These are phyloP conservation scores for Hypselothyrea guttata DNA, from an alignment of 2,888 invertebrate genomes.

Conservation along the genomic window DNA sequence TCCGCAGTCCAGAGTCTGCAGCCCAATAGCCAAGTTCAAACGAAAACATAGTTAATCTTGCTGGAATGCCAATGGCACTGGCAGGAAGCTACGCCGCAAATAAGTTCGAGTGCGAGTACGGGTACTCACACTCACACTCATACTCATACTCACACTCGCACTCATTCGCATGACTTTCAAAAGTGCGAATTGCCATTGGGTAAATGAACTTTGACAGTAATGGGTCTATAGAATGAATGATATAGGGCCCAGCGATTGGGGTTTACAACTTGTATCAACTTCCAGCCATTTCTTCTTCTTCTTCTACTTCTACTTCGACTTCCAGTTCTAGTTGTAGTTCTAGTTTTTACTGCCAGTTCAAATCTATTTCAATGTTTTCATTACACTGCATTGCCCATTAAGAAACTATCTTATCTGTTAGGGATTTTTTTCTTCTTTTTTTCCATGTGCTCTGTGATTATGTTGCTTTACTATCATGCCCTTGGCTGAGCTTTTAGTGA, in stretches of 20 bases:
- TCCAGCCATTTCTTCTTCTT: too few species aligned
- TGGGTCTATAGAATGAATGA: constrained; percentile 34
- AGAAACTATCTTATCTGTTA: constrained; percentile 37
- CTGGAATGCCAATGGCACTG: constrained; percentile 31
- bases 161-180: constrained; percentile 39
- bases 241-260: constrained; percentile 7
- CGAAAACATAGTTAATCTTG: constrained; percentile 62
- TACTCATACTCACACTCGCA: neutral
- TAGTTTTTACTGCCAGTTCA: neutral
- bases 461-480: constrained; percentile 24
- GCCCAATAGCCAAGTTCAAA: constrained; percentile 38
- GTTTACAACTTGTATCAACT: neutral
- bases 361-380: constrained; percentile 9
- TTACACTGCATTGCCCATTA: too few species aligned
- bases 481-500: constrained; percentile 11
- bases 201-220: constrained; percentile 72
- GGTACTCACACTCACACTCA: neutral
- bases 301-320: too few species aligned
- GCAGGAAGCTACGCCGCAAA: constrained; percentile 48
- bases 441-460: neutral
- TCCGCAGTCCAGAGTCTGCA: constrained; percentile 6
- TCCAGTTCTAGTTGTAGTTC: neutral
- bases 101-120: too few species aligned
- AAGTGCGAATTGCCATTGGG: constrained; percentile 50
- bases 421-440: neutral